Evolutionary conservation across 2,113 vertebrate genomes (phyloP).

Genomic region (Callocephalon fimbriatum): DNA sequence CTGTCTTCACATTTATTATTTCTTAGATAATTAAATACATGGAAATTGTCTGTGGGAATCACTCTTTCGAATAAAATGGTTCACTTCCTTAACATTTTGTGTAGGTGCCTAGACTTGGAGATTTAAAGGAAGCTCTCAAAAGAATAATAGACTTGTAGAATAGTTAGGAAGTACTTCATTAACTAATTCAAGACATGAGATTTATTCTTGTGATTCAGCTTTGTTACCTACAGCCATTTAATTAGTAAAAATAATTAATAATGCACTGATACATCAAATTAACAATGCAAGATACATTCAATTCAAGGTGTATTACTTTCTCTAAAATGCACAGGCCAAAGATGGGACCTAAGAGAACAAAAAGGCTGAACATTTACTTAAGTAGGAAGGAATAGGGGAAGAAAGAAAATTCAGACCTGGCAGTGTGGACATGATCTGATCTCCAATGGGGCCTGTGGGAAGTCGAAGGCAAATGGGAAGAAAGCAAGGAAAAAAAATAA

Average conservation of each 20-base stretch:
- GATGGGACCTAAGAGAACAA: not conserved
- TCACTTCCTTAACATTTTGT: not conserved
- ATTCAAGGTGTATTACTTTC: not conserved
- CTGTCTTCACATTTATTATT: not conserved
- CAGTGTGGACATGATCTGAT: not conserved
- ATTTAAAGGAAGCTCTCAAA: not conserved
- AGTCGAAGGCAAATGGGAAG: not conserved
- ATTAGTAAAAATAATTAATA: not conserved
- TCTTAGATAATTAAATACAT: not conserved
- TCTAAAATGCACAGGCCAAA: not conserved
- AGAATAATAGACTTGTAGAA: not conserved
- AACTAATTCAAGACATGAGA: not conserved
- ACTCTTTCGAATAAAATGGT: not conserved
- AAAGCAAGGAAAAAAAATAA: not conserved
- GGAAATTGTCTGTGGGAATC: not conserved
- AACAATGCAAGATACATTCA: not conserved
- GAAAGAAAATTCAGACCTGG: conserved; percentile 1
- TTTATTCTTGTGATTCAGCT: not conserved
- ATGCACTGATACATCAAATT: not conserved
- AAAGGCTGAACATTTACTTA: not conserved
- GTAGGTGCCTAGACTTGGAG: not conserved
- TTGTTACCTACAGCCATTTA: not conserved
- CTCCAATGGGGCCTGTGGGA: not conserved
- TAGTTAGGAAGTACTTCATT: not conserved
- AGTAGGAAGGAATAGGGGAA: not conserved